Percentiles rank a stretch among this genome's conserved stretches.
Evolutionary conservation across 2,113 vertebrate genomes (phyloP).

Genomic region (Melanostigma gelatinosum): DNA sequence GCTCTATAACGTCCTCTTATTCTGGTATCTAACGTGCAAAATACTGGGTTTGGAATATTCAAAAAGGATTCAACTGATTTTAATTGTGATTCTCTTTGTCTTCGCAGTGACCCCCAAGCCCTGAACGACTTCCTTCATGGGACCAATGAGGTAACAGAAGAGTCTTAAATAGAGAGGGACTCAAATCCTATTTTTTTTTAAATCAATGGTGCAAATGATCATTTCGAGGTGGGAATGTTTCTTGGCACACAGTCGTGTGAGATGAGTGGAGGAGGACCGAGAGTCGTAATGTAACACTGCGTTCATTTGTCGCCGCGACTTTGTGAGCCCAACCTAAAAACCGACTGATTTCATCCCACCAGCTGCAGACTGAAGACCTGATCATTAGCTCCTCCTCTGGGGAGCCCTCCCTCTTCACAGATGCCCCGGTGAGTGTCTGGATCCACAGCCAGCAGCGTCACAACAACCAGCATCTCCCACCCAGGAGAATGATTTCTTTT

Average conservation of each 20-base stretch:
- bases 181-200: conserved; percentile 1
- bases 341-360: conserved; percentile 60
- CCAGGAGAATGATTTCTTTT: conserved; percentile 33
- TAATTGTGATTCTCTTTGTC: neutral
- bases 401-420: conserved; percentile 83
- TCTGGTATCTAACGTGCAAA: neutral
- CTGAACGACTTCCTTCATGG: conserved; percentile 88
- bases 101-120: conserved; percentile 85
- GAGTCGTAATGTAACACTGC: conserved; percentile 23
- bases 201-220: conserved; percentile 36
- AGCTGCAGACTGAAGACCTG: conserved; percentile 86
- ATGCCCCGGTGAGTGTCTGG: conserved; percentile 83
- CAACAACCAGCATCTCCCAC: conserved; percentile 49
- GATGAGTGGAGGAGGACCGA: conserved; percentile 21
- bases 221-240: conserved; percentile 19
- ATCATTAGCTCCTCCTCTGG: conserved; percentile 85
- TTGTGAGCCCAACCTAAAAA: conserved; percentile 41
- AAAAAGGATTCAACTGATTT: neutral
- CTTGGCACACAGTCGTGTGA: conserved; percentile 24
- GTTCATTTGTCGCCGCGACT: conserved; percentile 35
- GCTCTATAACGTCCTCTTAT: neutral
- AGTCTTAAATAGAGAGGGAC: conserved; percentile 23
- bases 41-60: neutral
- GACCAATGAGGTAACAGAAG: conserved; percentile 82
- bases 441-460: conserved; percentile 60